These are phyloP conservation scores for Peromyscus maniculatus DNA, from an alignment of 2,113 vertebrate species.

Conservation along the genomic window DNA sequence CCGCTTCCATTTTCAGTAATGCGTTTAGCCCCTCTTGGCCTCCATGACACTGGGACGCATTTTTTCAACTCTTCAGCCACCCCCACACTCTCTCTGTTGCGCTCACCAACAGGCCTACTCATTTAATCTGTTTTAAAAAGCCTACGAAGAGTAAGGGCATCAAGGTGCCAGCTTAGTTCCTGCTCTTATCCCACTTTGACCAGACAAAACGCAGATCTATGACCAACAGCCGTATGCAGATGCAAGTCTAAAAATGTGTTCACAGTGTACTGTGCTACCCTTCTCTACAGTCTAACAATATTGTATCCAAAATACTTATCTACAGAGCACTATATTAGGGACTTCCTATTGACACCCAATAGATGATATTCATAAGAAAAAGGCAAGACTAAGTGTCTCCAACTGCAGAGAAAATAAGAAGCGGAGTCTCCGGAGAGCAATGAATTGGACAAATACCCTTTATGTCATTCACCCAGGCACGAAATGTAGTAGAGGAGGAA, in stretches of 20 bases:
- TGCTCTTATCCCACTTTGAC: conserved; percentile 23
- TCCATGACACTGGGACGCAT: not conserved
- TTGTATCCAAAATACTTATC: not conserved
- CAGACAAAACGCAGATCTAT: conserved; percentile 43
- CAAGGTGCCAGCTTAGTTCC: conserved; percentile 7
- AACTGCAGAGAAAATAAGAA: conserved; percentile 52
- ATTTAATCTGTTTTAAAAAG: conserved; percentile 46
- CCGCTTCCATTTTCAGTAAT: conserved; percentile 26
- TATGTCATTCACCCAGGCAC: conserved; percentile 54
- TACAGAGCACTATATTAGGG: conserved; percentile 50
- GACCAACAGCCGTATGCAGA: conserved; percentile 10
- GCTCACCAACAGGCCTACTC: not conserved
- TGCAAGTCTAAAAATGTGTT: not conserved
- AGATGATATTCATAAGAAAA: not conserved
- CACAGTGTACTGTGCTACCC: not conserved
- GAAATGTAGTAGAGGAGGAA: conserved; percentile 44
- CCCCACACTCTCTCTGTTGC: not conserved
- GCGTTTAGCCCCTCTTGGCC: not conserved
- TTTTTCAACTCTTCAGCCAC: not conserved
- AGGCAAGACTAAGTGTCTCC: conserved; percentile 56
- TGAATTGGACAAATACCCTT: conserved; percentile 64
- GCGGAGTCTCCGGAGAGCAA: conserved; percentile 36
- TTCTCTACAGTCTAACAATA: conserved; percentile 23
- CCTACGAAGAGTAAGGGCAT: not conserved
- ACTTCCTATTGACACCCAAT: conserved; percentile 5